Evolutionary conservation across 2,888 invertebrate species (phyloP), one percentile per base, ranked within the genome.

Genomic region (Pristionchus fissidentatus): DNA sequence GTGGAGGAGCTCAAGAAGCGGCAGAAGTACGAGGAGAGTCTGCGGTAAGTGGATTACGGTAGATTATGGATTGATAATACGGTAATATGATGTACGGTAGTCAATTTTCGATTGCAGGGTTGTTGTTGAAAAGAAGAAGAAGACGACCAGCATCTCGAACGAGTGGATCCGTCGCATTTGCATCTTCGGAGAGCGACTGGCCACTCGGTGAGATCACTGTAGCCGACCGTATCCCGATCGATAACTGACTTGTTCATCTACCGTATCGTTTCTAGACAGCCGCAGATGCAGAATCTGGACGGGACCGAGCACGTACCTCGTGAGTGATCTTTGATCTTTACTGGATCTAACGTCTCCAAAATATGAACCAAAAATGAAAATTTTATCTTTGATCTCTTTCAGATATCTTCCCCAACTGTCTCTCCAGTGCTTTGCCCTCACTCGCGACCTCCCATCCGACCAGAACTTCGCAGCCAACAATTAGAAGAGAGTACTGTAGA

Each of bases 171-270:
- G 43, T n/a, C 38, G 70, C 7, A 43, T 70, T 26, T 38, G 41
- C 43, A 70, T 70, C 38, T 70, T 70, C 43, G 70, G 70, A 70
- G 70, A 70, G 41, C 38, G 70, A 70, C 22, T 70, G n/a, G 70
- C 70, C 3, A 41, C 8, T 41, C 38, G 70, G 70, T 70, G 10
- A 38, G n/a, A n/a, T n/a, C n/a, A n/a, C n/a, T n/a, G n/a, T 3
- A 70, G n/a, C n/a, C n/a, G n/a, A n/a, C n/a, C n/a, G n/a, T n/a
- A n/a, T n/a, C n/a, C n/a, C n/a, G n/a, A n/a, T n/a, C n/a, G n/a
- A n/a, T n/a, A n/a, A n/a, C n/a, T n/a, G n/a, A 32, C 38, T 10
- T 22, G 13, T 10, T 35, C 13, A 19, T 22, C 22, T n/a, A 75
- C 29, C 13, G 46, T 75, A 75, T 0, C 75, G 13, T 4, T 62